Evolutionary conservation across 2,888 invertebrate species (phyloP), one percentile per base, ranked within the genome.

Genomic region (Drosophila anomalipes): DNA sequence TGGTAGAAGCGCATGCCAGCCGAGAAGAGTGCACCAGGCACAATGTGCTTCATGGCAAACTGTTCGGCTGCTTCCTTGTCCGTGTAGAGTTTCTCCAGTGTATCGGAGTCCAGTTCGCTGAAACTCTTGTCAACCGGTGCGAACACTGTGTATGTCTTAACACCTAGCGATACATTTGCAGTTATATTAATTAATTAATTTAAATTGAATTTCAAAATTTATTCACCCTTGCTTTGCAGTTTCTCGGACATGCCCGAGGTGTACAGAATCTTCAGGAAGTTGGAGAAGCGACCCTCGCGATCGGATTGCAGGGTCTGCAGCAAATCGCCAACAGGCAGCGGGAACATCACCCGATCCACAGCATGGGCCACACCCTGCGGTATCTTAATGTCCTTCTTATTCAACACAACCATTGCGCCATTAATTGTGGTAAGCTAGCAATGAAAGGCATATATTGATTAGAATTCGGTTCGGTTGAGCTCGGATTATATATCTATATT

Each of bases 1-100:
- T 97, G 97, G 93, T 97, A 97, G 94, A 97, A 97, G 83, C 97
- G 94, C 96, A 97, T 97, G 62, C 97, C 97, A 5, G 97, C 97
- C 59, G 97, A 97, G 94, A 97, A 97, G 4, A 97, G 94, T 0
- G 97, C 96, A 54, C 97, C 97, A 5, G 97, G 95, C 69, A 96
- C 94, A 66, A 97, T 94, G 92, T 97, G 97, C 61, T 96, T 95
- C 89, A 96, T 95, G 53, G 97, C 96, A 56, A 97, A 94, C 63
- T 96, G 95, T 76, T 95, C 95, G 10, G 97, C 96, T 0, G 95
- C 94, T 16, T 95, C 95, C 91, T 95, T 95, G 86, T 95, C 95
- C 47, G 95, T 95, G n/a, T 95, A 93, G 54, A 95, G 95, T 75
- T 94, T 94, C 49, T 95, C 94, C 28, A 96, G 93, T 59, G 96